Evolutionary conservation across 2,113 vertebrate genomes (phyloP).

Genomic region (Oreochromis spilurus): DNA sequence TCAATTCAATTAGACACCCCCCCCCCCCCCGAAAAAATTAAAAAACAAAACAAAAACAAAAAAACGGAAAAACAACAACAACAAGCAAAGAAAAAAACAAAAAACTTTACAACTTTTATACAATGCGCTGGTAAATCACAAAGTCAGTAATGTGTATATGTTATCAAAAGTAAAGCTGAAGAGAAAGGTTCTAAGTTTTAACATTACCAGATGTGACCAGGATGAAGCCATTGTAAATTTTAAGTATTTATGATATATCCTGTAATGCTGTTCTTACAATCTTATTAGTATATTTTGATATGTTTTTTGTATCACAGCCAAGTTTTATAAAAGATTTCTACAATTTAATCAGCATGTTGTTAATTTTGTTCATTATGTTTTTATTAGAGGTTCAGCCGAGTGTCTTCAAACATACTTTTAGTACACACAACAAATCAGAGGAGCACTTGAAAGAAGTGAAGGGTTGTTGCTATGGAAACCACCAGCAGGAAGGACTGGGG

Average conservation of each 20-base stretch:
- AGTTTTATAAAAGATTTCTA: background rate
- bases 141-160: background rate
- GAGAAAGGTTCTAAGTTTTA: background rate
- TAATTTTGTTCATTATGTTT: background rate
- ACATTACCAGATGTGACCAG: background rate
- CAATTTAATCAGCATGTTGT: background rate
- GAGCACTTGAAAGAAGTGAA: slow-evolving; percentile 33
- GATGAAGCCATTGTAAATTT: background rate
- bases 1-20: background rate
- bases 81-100: background rate
- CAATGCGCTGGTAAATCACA: rapidly evolving
- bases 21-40: no score
- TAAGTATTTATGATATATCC: background rate
- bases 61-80: no score
- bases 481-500: slow-evolving; percentile 36
- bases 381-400: background rate
- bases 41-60: no score
- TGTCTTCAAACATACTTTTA: background rate
- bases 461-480: slow-evolving; percentile 43
- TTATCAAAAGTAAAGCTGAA: background rate
- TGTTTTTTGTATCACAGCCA: background rate
- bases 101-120: background rate
- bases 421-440: slow-evolving; percentile 3
- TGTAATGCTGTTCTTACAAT: background rate
- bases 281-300: rapidly evolving